phyloP scores from a whole-genome alignment of 2,113 vertebrate genomes.

The Brevimyrus niger region DNA sequence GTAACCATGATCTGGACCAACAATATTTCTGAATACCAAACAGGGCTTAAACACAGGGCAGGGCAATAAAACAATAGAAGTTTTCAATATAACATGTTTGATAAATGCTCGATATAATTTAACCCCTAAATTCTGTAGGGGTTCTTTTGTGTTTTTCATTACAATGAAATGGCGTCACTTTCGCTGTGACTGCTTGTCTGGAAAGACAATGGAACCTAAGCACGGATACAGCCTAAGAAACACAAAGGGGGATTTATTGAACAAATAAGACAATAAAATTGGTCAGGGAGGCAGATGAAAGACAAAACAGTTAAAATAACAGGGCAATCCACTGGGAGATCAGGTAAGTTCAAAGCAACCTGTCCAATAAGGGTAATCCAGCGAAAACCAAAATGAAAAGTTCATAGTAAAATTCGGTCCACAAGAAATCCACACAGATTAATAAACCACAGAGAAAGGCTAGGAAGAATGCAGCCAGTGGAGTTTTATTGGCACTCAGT shows the following conservation, averaged over 20 bases:
- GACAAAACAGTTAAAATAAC: neutral
- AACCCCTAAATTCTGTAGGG: neutral
- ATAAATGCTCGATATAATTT: neutral
- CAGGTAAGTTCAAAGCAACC: neutral
- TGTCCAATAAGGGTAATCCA: neutral
- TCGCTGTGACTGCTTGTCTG: neutral
- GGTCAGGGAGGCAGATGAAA: neutral
- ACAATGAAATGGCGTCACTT: neutral
- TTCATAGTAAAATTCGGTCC: neutral
- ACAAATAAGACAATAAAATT: neutral
- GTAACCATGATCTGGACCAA: slow-evolving; percentile 39
- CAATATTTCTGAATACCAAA: neutral
- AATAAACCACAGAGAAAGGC: neutral
- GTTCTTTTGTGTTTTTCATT: neutral
- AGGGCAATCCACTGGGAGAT: neutral
- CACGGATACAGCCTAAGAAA: neutral
- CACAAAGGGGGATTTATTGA: neutral
- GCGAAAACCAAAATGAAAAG: neutral
- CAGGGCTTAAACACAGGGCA: neutral
- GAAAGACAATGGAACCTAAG: neutral
- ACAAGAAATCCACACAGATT: neutral
- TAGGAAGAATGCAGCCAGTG: neutral
- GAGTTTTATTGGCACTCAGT: neutral
- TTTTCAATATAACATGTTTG: neutral
- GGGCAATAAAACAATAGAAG: neutral